Evolutionary conservation across 2,113 vertebrate species (phyloP).

Genomic region (Cacatua alba): DNA sequence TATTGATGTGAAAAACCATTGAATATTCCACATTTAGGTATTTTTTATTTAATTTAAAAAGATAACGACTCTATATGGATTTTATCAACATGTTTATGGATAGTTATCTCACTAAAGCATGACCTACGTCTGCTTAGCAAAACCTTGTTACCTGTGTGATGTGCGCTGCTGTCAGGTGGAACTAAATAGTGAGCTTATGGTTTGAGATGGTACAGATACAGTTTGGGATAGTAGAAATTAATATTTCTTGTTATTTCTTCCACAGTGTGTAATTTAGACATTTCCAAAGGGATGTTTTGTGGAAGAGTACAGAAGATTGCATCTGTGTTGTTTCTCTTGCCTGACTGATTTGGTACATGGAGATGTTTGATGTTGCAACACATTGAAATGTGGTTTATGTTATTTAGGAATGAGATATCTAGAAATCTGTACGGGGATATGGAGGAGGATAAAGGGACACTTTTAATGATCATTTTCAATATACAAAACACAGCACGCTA

Average conservation of each 20-base stretch:
- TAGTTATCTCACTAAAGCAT: not conserved
- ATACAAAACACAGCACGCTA: not conserved
- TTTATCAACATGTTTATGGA: not conserved
- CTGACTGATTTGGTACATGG: not conserved
- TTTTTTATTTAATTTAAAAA: not conserved
- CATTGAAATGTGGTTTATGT: not conserved
- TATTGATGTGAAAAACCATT: fast-evolving
- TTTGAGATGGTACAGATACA: not conserved
- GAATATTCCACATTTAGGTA: not conserved
- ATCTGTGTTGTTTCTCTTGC: not conserved
- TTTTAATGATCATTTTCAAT: not conserved
- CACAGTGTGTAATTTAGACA: fast-evolving
- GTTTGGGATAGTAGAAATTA: not conserved
- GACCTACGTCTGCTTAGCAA: not conserved
- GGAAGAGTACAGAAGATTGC: not conserved
- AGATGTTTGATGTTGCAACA: not conserved
- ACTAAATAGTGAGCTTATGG: too few species aligned
- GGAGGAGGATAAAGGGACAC: not conserved
- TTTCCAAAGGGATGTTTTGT: not conserved
- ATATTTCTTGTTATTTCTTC: not conserved
- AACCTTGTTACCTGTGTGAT: fast-evolving
- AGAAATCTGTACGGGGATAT: not conserved
- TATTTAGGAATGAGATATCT: not conserved
- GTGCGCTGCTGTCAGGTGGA: not conserved
- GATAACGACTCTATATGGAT: fast-evolving